Percentiles rank a stretch among this genome's conserved stretches.
These are phyloP conservation scores for Pangasius mekongensis DNA, from an alignment of 2,797 vertebrate species.

Conservation along the genomic window DNA sequence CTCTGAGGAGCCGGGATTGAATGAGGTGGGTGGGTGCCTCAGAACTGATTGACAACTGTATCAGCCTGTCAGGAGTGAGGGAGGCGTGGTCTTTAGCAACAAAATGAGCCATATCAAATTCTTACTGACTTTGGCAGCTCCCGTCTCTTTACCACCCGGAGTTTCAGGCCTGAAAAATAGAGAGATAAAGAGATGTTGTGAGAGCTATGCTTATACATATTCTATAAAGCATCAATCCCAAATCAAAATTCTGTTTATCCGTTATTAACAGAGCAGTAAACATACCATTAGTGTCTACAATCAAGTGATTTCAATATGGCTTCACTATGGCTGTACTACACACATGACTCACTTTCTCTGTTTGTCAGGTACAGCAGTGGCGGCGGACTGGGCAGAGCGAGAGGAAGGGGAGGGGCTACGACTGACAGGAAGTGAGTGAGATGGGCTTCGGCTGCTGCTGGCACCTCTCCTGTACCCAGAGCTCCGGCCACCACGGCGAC, in stretches of 20 bases:
- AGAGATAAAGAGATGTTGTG: background rate
- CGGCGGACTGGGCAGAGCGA: constrained; percentile 71
- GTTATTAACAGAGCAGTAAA: background rate
- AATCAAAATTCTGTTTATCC: background rate
- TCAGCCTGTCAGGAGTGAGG: constrained; percentile 84
- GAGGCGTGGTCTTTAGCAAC: constrained; percentile 86
- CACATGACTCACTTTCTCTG: constrained; percentile 87
- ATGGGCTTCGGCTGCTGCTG: constrained; percentile 81
- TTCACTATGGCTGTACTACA: background rate
- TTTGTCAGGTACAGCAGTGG: constrained; percentile 84
- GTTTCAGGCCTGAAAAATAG: constrained; percentile 81
- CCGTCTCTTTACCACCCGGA: constrained; percentile 96
- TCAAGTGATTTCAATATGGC: background rate
- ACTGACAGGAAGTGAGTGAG: constrained; percentile 74
- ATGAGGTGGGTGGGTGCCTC: constrained; percentile 62
- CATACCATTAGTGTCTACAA: background rate
- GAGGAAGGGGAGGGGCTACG: constrained; percentile 80
- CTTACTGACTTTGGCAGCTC: constrained; percentile 99
- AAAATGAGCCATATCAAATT: constrained; percentile 90
- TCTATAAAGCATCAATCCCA: background rate
- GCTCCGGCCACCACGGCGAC: constrained; percentile 74
- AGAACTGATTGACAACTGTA: constrained; percentile 75
- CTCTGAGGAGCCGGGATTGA: constrained; percentile 40
- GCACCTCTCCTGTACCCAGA: constrained; percentile 75
- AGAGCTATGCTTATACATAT: background rate